Conservation (phyloP, 2,888 invertebrate species). For the Gortyna flavago region DNA sequence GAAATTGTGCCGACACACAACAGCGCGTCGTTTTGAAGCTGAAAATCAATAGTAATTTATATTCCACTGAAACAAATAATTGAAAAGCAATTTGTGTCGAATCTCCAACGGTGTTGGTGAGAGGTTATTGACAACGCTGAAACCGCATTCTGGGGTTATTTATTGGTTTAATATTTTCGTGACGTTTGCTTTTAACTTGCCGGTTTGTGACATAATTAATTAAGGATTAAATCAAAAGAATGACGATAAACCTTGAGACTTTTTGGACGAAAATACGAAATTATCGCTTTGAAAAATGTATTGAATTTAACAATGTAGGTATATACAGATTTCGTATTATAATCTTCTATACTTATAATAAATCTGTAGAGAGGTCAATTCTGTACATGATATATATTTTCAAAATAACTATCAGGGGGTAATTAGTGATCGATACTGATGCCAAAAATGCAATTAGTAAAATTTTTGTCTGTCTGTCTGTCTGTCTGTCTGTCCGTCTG, state of each 20-base stretch:
- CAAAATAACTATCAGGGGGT: too few relatives aligned
- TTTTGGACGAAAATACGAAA: background rate
- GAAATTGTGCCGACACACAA: conserved; percentile 39
- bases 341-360: too few relatives aligned
- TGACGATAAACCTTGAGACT: too few relatives aligned
- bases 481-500: too few relatives aligned
- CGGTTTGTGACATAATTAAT: background rate
- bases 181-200: background rate
- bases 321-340: background rate
- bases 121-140: conserved; percentile 40
- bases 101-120: conserved; percentile 26
- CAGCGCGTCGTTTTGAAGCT: conserved; percentile 5
- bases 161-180: background rate
- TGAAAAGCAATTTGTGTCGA: conserved; percentile 55
- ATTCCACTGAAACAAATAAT: conserved; percentile 56
- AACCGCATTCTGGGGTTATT: conserved; percentile 27
- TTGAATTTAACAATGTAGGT: background rate
- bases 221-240: background rate
- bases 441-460: too few relatives aligned
- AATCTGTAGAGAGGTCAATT: too few relatives aligned
- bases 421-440: too few relatives aligned
- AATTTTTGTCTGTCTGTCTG: too few relatives aligned
- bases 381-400: too few relatives aligned
- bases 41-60: conserved; percentile 54
- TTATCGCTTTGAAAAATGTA: background rate